These are phyloP conservation scores for Asbolus verrucosus DNA, from an alignment of 1,140 invertebrate genomes.

Conservation along the genomic window DNA sequence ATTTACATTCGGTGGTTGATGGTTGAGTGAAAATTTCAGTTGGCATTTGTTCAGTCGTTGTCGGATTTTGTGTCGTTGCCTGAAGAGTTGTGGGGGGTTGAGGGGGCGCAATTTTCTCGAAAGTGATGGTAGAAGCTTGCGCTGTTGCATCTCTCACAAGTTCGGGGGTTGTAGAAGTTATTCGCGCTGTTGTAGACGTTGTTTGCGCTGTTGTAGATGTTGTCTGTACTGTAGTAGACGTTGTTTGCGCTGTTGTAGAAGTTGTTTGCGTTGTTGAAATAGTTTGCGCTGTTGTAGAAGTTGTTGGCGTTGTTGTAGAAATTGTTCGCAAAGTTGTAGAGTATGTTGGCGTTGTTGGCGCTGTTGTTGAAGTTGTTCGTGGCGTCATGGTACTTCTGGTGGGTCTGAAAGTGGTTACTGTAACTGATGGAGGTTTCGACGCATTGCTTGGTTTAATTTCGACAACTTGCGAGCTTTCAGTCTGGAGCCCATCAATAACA, in stretches of 20 bases:
- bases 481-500: background rate
- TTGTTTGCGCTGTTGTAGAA: slow-evolving; percentile 3
- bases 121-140: background rate
- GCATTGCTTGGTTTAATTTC: slow-evolving; percentile 30
- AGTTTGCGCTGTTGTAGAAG: background rate
- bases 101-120: background rate
- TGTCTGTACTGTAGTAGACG: slow-evolving; percentile 27
- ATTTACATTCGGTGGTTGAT: background rate
- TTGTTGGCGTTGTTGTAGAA: background rate
- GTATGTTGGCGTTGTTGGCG: slow-evolving; percentile 8
- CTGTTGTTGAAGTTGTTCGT: slow-evolving; percentile 4
- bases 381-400: slow-evolving; percentile 1
- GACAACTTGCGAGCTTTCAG: slow-evolving; percentile 21
- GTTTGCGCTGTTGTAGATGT: slow-evolving; percentile 32
- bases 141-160: too few relatives aligned
- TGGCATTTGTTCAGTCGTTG: background rate
- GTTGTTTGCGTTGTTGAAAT: slow-evolving; percentile 6
- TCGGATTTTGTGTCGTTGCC: slow-evolving; percentile 32
- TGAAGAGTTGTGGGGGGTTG: background rate
- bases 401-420: slow-evolving; percentile 13
- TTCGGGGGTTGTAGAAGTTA: background rate
- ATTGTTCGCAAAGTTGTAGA: slow-evolving; percentile 5
- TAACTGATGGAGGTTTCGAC: background rate
- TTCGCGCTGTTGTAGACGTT: slow-evolving; percentile 27
- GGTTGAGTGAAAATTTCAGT: too few relatives aligned